Percentiles rank a stretch among this genome's conserved stretches.
Conservation (phyloP, 1,140 invertebrate species). For the Antheraea pernyi region DNA sequence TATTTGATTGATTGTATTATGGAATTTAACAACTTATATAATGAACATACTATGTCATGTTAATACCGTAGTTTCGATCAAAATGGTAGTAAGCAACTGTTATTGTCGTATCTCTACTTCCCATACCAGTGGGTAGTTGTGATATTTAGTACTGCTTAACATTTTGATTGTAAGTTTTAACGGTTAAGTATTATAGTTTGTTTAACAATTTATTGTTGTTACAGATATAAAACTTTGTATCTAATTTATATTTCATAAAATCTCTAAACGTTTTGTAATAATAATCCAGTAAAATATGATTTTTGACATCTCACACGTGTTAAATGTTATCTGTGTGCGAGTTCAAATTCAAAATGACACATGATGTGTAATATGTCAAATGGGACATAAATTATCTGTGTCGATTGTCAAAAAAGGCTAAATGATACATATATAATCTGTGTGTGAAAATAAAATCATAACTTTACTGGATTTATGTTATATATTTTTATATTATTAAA, state of each 20-base stretch:
- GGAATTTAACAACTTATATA: not conserved
- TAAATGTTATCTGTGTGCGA: no score
- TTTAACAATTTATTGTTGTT: constrained; percentile 42
- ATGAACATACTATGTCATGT: not conserved
- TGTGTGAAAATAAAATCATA: no score
- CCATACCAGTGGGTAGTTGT: constrained; percentile 18
- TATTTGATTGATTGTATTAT: not conserved
- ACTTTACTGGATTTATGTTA: constrained; percentile 8
- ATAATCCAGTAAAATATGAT: no score
- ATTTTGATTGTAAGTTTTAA: constrained; percentile 37
- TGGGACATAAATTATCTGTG: no score
- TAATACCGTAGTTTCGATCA: not conserved
- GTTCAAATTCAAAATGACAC: no score
- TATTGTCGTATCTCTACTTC: constrained; percentile 20
- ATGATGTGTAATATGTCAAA: no score
- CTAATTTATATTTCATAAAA: constrained; percentile 37
- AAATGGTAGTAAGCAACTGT: not conserved
- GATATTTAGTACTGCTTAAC: constrained; percentile 38
- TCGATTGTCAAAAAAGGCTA: no score
- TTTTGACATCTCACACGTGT: no score
- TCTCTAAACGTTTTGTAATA: constrained; percentile 14
- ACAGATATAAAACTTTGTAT: constrained; percentile 36
- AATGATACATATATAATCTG: no score
- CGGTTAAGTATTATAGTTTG: constrained; percentile 34
- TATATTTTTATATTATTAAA: constrained; percentile 27